These are phyloP conservation scores for Propithecus deckenii DNA, from an alignment of 2,797 vertebrate species.

Conservation along the genomic window DNA sequence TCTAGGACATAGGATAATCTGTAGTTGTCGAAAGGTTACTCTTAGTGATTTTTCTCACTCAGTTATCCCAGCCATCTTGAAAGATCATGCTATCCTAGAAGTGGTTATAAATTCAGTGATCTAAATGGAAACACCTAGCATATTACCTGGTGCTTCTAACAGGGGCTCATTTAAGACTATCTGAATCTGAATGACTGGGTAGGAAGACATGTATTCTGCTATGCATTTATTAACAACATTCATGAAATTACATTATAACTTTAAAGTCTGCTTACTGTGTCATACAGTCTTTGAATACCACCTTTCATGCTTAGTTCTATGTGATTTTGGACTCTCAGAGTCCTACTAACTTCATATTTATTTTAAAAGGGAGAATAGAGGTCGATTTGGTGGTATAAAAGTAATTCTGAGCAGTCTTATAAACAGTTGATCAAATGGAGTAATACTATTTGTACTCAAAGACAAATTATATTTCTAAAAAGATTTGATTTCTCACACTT, in stretches of 20 bases:
- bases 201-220: background rate
- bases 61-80: background rate
- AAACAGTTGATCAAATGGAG: background rate
- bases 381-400: constrained; percentile 1
- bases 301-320: background rate
- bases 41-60: background rate
- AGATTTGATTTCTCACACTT: background rate
- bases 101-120: background rate
- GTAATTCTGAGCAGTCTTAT: background rate
- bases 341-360: background rate
- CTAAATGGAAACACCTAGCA: background rate
- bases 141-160: background rate
- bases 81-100: background rate
- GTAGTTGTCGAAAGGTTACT: background rate
- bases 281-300: background rate
- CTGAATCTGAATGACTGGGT: background rate
- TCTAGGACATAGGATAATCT: background rate
- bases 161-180: background rate
- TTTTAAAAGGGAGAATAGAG: background rate
- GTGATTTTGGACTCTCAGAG: background rate
- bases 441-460: background rate
- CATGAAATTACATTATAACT: background rate
- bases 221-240: background rate
- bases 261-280: background rate
- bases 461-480: background rate